Evolutionary conservation across 2,113 vertebrate genomes (phyloP).

Genomic region (Aramus guarauna): DNA sequence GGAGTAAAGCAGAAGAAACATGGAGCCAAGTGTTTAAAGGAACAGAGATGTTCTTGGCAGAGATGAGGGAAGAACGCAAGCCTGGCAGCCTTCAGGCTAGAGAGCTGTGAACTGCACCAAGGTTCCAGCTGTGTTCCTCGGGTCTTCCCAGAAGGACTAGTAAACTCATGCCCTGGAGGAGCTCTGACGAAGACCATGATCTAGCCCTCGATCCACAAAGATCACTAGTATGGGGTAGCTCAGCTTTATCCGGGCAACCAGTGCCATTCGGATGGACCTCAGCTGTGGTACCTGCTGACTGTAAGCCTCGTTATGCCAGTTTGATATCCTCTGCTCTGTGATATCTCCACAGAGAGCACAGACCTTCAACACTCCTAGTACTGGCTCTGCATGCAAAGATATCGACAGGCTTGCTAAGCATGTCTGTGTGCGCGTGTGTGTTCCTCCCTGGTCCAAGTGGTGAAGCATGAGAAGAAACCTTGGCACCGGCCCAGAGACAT

Average conservation of each 20-base stretch:
- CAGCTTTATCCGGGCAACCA: neutral
- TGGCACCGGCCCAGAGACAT: constrained; percentile 1
- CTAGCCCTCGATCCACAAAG: neutral
- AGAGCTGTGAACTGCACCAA: neutral
- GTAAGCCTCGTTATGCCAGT: neutral
- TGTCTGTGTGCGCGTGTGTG: neutral
- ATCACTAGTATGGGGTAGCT: neutral
- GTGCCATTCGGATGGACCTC: neutral
- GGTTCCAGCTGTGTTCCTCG: neutral
- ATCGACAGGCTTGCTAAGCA: neutral
- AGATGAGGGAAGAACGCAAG: neutral
- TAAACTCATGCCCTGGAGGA: neutral
- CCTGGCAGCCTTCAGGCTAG: neutral
- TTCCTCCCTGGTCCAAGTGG: neutral
- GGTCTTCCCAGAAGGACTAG: neutral
- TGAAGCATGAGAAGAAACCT: neutral
- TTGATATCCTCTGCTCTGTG: neutral
- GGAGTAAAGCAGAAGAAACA: neutral
- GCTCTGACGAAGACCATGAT: neutral
- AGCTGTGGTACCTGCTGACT: neutral
- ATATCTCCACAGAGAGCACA: neutral
- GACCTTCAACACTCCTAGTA: neutral
- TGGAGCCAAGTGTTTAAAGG: neutral
- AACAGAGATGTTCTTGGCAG: constrained; percentile 2
- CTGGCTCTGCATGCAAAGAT: neutral